Evolutionary conservation across 2,888 invertebrate species (phyloP).

Genomic region (Malthinus seriepunctatus): DNA sequence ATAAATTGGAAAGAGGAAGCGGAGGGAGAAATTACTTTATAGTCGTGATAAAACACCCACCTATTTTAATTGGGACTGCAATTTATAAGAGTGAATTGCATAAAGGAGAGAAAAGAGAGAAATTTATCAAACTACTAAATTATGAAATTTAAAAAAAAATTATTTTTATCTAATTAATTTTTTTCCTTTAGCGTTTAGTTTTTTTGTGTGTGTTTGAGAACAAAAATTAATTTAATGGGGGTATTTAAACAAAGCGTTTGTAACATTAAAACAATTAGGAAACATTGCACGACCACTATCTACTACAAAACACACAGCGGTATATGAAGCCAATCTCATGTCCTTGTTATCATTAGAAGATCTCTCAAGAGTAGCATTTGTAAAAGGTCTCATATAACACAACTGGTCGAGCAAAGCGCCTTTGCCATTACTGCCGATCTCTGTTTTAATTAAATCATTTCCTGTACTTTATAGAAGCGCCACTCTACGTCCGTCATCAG

Average conservation of each 20-base stretch:
- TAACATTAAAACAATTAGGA: slow-evolving; percentile 11
- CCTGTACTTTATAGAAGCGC: slow-evolving; percentile 35
- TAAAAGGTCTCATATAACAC: slow-evolving; percentile 33
- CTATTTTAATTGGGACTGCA: slow-evolving; percentile 53
- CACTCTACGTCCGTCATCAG: slow-evolving; percentile 22
- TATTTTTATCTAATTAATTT: slow-evolving; percentile 1
- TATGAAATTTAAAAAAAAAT: slow-evolving; percentile 14
- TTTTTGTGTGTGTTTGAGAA: not conserved
- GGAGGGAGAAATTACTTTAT: slow-evolving; percentile 54
- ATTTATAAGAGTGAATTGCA: slow-evolving; percentile 45
- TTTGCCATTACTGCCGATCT: slow-evolving; percentile 38
- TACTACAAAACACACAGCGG: slow-evolving; percentile 24
- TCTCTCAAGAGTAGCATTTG: slow-evolving; percentile 37
- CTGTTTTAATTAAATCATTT: slow-evolving; percentile 43
- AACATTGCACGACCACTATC: slow-evolving; percentile 20
- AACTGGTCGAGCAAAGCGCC: slow-evolving; percentile 32
- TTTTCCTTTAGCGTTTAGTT: not conserved
- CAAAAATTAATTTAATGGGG: slow-evolving; percentile 1
- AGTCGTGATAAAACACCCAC: slow-evolving; percentile 55
- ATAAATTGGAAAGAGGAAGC: slow-evolving; percentile 52
- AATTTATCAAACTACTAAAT: slow-evolving; percentile 26
- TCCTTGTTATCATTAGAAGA: slow-evolving; percentile 30
- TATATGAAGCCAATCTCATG: slow-evolving; percentile 29
- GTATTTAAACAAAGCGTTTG: slow-evolving; percentile 1
- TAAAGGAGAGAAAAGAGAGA: slow-evolving; percentile 24